Evolutionary conservation across 2,888 invertebrate genomes (phyloP).

Genomic region (Rotaria socialis): DNA sequence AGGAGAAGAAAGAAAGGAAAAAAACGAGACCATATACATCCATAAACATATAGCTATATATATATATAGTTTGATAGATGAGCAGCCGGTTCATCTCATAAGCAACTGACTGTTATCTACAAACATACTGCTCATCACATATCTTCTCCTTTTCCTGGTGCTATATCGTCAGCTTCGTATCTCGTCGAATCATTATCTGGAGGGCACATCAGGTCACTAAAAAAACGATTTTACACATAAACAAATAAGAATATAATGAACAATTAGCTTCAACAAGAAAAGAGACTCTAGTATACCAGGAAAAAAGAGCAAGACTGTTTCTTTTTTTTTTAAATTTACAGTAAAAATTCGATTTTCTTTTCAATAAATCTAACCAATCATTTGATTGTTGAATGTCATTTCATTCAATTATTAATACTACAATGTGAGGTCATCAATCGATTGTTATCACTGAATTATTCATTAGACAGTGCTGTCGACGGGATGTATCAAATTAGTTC

Average conservation of each 20-base stretch:
- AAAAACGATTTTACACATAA: neutral
- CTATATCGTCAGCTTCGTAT: neutral
- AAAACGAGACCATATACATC: neutral
- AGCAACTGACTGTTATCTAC: slow-evolving; percentile 32
- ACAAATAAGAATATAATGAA: neutral
- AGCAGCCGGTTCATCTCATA: slow-evolving; percentile 1
- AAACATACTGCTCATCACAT: slow-evolving; percentile 10
- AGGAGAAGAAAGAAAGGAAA: neutral
- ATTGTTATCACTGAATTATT: slow-evolving; percentile 10
- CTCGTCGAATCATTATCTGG: neutral
- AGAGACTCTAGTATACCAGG: neutral
- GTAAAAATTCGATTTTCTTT: neutral
- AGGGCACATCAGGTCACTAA: slow-evolving; percentile 13
- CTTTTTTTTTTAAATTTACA: too few relatives aligned
- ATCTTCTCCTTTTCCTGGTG: neutral
- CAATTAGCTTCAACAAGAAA: neutral
- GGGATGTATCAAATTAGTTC: slow-evolving; percentile 26
- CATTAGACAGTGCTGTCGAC: neutral
- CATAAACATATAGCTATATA: neutral
- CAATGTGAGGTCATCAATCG: neutral
- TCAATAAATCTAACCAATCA: slow-evolving; percentile 14
- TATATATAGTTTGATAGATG: slow-evolving; percentile 1
- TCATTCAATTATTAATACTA: neutral
- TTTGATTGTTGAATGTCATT: neutral
- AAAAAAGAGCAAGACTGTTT: too few relatives aligned